phyloP scores from a whole-genome alignment of 2,797 vertebrate species.

The Ptychobarbus kaznakovi region DNA sequence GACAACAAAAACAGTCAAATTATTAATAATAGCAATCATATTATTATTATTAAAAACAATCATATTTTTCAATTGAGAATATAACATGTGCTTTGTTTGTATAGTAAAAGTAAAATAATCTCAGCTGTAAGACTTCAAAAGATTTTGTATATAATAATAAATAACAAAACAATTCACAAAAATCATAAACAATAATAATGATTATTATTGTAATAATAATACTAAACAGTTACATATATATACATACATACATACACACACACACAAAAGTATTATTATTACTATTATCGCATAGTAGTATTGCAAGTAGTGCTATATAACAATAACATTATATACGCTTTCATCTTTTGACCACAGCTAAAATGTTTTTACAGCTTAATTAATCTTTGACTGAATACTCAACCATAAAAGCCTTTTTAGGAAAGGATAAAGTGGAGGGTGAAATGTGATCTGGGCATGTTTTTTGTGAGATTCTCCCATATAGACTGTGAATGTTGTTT shows the following conservation, averaged over 20 bases:
- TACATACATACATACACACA: too few relatives aligned
- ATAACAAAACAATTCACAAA: neutral
- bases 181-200: neutral
- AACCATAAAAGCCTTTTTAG: neutral
- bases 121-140: neutral
- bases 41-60: neutral
- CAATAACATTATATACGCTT: neutral
- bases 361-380: neutral
- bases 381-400: neutral
- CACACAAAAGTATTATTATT: neutral
- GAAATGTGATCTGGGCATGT: neutral
- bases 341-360: neutral
- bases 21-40: neutral
- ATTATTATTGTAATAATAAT: neutral
- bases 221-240: neutral
- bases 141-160: neutral
- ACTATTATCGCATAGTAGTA: neutral
- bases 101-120: neutral
- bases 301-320: neutral
- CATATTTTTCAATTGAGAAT: too few relatives aligned
- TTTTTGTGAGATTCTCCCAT: neutral
- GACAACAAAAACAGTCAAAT: too few relatives aligned
- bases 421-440: neutral
- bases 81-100: neutral
- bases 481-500: neutral